These are phyloP conservation scores for Cryptocephalus moraei DNA, from an alignment of 2,888 invertebrate species.

Conservation along the genomic window DNA sequence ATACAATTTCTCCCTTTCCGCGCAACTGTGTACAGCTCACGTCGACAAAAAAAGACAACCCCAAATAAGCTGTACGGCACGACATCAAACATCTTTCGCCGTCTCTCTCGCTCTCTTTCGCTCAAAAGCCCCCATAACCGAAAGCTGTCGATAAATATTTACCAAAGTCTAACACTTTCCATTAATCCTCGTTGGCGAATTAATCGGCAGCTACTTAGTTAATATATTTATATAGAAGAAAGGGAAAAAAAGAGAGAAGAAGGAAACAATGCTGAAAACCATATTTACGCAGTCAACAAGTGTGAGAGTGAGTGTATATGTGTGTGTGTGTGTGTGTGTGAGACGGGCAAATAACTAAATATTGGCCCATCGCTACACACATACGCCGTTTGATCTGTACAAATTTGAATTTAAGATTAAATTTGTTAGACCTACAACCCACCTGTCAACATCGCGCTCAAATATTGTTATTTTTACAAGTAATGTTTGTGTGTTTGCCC, in stretches of 20 bases:
- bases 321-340: constrained; percentile 27
- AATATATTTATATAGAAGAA: not conserved
- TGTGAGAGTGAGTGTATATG: constrained; percentile 4
- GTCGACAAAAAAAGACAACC: no score
- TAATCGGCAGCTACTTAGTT: not conserved
- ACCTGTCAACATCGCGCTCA: constrained; percentile 37
- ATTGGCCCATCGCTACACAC: constrained; percentile 35
- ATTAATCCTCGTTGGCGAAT: not conserved
- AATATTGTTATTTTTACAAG: constrained; percentile 37
- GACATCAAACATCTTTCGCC: no score
- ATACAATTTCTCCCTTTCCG: no score
- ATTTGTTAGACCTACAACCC: constrained; percentile 39
- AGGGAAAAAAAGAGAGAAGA: not conserved
- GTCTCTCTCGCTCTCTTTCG: no score
- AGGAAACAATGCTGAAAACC: constrained; percentile 5
- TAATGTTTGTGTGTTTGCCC: constrained; percentile 26
- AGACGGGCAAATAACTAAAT: constrained; percentile 40
- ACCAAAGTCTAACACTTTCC: not conserved
- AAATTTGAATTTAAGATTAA: constrained; percentile 42
- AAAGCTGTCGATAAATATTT: not conserved
- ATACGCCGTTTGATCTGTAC: constrained; percentile 38
- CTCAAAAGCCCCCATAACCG: no score
- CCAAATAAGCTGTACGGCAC: no score
- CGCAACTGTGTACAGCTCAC: no score
- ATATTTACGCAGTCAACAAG: constrained; percentile 41